Percentiles rank a stretch among this genome's conserved stretches.
Conservation (phyloP, 2,113 vertebrate genomes). For the Boleophthalmus pectinirostris region DNA sequence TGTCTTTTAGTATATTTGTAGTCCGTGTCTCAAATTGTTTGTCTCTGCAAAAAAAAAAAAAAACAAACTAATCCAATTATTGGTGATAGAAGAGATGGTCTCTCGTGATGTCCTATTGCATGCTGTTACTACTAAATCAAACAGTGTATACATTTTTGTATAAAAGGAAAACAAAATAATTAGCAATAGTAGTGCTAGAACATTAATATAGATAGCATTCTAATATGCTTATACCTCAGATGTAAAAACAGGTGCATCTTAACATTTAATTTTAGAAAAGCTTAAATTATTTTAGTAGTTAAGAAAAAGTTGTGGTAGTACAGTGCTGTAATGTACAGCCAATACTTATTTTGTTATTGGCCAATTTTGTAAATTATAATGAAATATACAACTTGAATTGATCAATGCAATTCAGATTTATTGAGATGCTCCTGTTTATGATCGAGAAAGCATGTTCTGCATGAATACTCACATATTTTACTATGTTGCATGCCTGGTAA, state of each 20-base stretch:
- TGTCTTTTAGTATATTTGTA: constrained; percentile 52
- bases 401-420: neutral
- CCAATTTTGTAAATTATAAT: neutral
- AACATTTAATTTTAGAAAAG: neutral
- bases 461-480: constrained; percentile 53
- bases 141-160: neutral
- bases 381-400: neutral
- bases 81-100: constrained; percentile 5
- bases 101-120: constrained; percentile 48
- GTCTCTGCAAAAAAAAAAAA: constrained; percentile 40
- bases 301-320: too few relatives aligned
- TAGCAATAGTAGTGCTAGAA: neutral
- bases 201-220: neutral
- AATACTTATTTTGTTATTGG: too few relatives aligned
- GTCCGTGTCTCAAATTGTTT: constrained; percentile 34
- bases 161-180: neutral
- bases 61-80: constrained; percentile 54
- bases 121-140: constrained; percentile 24
- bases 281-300: too few relatives aligned
- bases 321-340: too few relatives aligned
- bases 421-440: constrained; percentile 5
- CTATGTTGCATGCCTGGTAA: constrained; percentile 65
- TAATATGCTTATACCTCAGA: neutral
- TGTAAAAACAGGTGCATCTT: constrained; percentile 2
- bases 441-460: constrained; percentile 48